A percentile compares a stretch with the other conserved stretches of the same genome.
phyloP scores from a whole-genome alignment of 1,140 invertebrate species.

The Drosophila subpulchrella region DNA sequence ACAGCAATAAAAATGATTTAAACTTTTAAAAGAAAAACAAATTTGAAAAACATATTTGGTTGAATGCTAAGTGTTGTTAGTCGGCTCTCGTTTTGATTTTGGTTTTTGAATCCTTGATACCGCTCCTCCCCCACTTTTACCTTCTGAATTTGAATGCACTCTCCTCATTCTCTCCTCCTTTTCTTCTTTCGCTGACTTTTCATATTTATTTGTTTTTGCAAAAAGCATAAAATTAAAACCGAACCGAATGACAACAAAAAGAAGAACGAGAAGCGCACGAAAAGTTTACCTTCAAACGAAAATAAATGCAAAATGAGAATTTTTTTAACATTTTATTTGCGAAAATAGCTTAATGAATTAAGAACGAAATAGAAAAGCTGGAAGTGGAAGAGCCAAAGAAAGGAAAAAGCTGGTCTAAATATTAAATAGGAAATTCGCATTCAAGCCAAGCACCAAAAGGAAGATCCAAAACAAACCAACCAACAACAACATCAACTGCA shows the following conservation, averaged over 20 bases:
- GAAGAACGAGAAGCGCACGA: neutral
- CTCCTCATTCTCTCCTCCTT: neutral
- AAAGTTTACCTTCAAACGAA: conserved; percentile 24
- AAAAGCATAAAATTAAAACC: conserved; percentile 48
- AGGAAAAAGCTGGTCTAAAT: conserved; percentile 19
- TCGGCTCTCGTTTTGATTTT: conserved; percentile 43
- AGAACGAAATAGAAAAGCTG: conserved; percentile 43
- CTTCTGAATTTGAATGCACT: conserved; percentile 59
- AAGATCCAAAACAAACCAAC: conserved; percentile 50
- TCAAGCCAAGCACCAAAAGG: conserved; percentile 39
- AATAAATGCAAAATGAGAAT: conserved; percentile 36
- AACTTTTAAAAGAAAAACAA: conserved; percentile 4
- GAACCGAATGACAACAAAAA: conserved; percentile 64
- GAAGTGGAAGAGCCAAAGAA: conserved; percentile 24
- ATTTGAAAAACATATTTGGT: conserved; percentile 31
- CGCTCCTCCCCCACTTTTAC: conserved; percentile 2
- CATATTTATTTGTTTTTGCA: conserved; percentile 27
- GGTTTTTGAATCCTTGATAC: conserved; percentile 31
- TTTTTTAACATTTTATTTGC: conserved; percentile 26
- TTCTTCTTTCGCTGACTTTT: conserved; percentile 21
- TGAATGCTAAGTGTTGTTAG: conserved; percentile 50
- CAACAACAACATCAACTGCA: conserved; percentile 66
- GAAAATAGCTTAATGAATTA: conserved; percentile 42
- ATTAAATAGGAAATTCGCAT: conserved; percentile 40
- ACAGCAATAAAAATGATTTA: conserved; percentile 25